Conservation (phyloP, 2,888 invertebrate species). For the Artemia sinica region DNA sequence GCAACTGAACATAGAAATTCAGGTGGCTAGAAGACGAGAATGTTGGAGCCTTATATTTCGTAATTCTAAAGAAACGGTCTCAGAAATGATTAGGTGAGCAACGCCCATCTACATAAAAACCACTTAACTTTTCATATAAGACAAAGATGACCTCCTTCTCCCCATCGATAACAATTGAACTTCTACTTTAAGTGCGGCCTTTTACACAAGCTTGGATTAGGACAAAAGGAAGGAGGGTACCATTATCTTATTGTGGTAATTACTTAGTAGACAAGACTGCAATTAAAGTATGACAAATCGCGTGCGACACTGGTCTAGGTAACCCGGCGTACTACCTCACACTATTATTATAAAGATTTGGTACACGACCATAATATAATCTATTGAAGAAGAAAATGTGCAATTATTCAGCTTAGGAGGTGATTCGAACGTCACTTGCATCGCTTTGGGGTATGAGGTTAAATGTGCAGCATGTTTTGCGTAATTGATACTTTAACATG, state of each 20-base stretch:
- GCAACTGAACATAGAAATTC: no score
- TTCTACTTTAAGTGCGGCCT: no score
- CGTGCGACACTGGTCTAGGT: constrained; percentile 3
- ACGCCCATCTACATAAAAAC: no score
- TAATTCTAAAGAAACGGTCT: no score
- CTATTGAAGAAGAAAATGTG: not conserved
- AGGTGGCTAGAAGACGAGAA: no score
- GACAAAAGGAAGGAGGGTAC: constrained; percentile 1
- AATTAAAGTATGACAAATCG: constrained; percentile 8
- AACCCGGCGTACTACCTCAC: not conserved
- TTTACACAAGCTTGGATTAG: no score
- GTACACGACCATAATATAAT: constrained; percentile 2
- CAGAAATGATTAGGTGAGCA: no score
- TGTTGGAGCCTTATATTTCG: no score
- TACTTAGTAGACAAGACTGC: constrained; percentile 1
- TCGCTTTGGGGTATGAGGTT: constrained; percentile 5
- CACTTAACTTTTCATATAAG: no score
- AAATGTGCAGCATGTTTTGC: not conserved
- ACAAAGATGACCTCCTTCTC: no score
- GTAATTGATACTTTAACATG: constrained; percentile 12
- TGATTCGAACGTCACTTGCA: not conserved
- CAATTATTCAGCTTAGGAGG: not conserved
- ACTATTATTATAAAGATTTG: constrained; percentile 10
- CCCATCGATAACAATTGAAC: no score
- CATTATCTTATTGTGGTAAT: constrained; percentile 8